These are phyloP conservation scores for Urosaurus nigricauda DNA, from an alignment of 2,797 vertebrate species.

Conservation along the genomic window DNA sequence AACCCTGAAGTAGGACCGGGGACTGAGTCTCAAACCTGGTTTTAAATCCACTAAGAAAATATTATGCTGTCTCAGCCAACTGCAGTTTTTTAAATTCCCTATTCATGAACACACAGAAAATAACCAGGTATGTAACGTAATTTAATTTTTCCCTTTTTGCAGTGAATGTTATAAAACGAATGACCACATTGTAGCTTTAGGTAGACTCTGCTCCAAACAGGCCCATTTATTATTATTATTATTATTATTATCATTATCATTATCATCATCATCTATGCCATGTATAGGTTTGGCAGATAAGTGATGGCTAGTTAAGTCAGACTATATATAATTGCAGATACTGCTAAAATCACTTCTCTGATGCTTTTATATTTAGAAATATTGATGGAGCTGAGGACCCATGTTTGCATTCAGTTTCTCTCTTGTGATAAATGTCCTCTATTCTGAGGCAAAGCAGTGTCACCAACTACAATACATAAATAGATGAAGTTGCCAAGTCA, in stretches of 20 bases:
- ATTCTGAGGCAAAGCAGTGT: conserved; percentile 8
- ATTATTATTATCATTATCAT: too few relatives aligned
- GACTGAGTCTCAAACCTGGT: too few relatives aligned
- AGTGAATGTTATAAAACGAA: too few relatives aligned
- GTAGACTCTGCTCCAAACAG: neutral
- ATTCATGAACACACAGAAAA: too few relatives aligned
- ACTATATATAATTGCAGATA: neutral
- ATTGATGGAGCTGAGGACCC: neutral
- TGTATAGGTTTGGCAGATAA: neutral
- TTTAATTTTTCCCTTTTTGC: neutral
- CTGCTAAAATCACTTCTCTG: neutral
- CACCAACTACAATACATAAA: neutral
- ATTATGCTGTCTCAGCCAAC: too few relatives aligned
- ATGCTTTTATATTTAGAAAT: conserved; percentile 19
- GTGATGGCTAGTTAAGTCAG: too few relatives aligned
- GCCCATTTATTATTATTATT: too few relatives aligned
- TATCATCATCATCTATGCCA: neutral
- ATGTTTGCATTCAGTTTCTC: conserved; percentile 15
- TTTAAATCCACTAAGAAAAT: too few relatives aligned
- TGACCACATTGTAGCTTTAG: neutral
- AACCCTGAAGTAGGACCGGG: too few relatives aligned
- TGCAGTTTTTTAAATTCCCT: too few relatives aligned
- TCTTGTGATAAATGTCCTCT: conserved; percentile 33
- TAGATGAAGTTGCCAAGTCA: conserved; percentile 9
- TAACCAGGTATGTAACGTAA: too few relatives aligned